phyloP scores from a whole-genome alignment of 2,888 invertebrate genomes.

The Rapana venosa region DNA sequence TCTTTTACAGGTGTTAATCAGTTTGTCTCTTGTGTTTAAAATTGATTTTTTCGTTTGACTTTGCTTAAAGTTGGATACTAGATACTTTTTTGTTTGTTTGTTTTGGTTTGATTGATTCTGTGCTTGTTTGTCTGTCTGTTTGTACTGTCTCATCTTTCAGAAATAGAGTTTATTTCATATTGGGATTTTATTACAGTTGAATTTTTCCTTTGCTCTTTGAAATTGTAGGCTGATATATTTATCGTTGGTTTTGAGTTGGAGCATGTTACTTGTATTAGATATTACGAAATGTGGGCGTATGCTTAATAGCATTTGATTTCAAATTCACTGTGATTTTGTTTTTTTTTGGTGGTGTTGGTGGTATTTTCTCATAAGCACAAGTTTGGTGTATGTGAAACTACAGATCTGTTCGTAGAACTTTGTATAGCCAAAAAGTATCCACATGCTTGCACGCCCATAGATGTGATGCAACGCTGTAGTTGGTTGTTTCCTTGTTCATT shows the following conservation, averaged over 20 bases:
- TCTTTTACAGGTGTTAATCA: slow-evolving; percentile 7
- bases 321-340: no score
- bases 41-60: background rate
- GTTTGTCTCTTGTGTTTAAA: background rate
- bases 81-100: background rate
- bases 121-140: background rate
- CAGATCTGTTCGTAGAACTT: no score
- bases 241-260: no score
- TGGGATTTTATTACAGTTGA: background rate
- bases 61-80: slow-evolving; percentile 17
- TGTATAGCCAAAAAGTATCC: no score
- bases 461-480: no score
- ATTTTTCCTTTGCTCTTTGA: background rate
- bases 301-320: no score
- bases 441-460: no score
- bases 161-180: background rate
- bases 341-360: no score
- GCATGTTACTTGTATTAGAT: no score
- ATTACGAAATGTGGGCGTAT: no score
- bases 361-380: no score
- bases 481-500: slow-evolving; percentile 15
- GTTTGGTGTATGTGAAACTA: no score
- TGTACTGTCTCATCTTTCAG: background rate
- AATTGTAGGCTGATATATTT: background rate
- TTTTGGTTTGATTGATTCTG: background rate